Percentiles rank a stretch among this genome's conserved stretches.
phyloP scores from a whole-genome alignment of 1,140 invertebrate species.

The Sipha flava region DNA sequence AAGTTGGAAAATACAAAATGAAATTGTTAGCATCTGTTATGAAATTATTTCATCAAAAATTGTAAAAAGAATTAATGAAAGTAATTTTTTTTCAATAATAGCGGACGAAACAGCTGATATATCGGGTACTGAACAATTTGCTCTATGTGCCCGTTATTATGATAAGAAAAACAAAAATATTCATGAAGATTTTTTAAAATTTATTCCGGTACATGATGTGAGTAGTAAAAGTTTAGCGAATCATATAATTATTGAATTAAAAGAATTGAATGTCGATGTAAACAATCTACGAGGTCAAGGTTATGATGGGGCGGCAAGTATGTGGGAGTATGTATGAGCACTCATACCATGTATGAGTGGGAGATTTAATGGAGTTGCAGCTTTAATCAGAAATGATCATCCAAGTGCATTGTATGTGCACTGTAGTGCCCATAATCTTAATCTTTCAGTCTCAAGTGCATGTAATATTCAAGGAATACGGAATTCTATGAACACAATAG shows the following conservation, averaged over 20 bases:
- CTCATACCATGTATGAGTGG: no score
- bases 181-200: constrained; percentile 36
- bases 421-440: not conserved
- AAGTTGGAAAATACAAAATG: constrained; percentile 36
- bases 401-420: constrained; percentile 35
- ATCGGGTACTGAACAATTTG: constrained; percentile 33
- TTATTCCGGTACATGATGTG: constrained; percentile 37
- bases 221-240: constrained; percentile 35
- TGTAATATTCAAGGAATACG: constrained; percentile 22
- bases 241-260: not conserved
- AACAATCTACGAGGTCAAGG: constrained; percentile 36
- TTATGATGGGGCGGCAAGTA: constrained; percentile 41
- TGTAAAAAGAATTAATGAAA: constrained; percentile 32
- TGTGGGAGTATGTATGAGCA: no score
- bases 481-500: constrained; percentile 31
- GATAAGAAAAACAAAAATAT: constrained; percentile 1
- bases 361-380: constrained; percentile 36
- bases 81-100: constrained; percentile 32
- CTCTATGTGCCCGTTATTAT: constrained; percentile 35
- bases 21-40: constrained; percentile 35
- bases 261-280: not conserved
- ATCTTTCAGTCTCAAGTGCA: not conserved
- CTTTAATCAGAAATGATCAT: constrained; percentile 40
- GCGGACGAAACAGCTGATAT: constrained; percentile 35
- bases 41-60: constrained; percentile 33